A percentile compares a stretch with the other conserved stretches of the same genome.
phyloP scores from a whole-genome alignment of 2,797 vertebrate species.

The Xiphophorus birchmanni region DNA sequence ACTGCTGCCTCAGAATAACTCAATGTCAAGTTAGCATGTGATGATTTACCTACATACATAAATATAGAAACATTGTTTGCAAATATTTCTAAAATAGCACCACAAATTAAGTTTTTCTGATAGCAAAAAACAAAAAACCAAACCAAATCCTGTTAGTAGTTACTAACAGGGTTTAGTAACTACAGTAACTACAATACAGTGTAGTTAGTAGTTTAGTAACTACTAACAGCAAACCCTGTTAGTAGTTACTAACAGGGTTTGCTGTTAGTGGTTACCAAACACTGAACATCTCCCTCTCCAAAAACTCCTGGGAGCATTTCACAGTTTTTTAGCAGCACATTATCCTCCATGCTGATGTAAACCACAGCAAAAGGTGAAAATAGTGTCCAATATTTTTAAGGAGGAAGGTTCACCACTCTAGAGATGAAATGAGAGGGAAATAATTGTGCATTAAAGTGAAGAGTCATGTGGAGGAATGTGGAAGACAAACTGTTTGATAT shows the following conservation, averaged over 20 bases:
- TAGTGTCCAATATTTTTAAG: neutral
- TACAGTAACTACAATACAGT: too few species aligned
- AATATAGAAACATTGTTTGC: too few species aligned
- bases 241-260: too few species aligned
- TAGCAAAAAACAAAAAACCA: neutral
- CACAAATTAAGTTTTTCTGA: too few species aligned
- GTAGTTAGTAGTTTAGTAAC: too few species aligned
- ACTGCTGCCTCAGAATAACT: neutral
- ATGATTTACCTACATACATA: too few species aligned
- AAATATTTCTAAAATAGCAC: too few species aligned
- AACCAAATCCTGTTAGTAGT: neutral
- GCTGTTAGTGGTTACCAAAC: neutral
- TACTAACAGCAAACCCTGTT: neutral
- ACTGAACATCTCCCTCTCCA: neutral
- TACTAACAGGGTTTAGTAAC: too few species aligned
- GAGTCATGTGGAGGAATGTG: slow-evolving; percentile 14
- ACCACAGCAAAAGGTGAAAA: neutral
- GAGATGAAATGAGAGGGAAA: neutral
- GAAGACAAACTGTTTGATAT: neutral
- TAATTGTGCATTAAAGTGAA: neutral
- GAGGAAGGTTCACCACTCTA: neutral
- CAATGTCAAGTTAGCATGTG: too few species aligned
- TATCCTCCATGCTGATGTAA: neutral
- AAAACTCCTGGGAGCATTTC: neutral
- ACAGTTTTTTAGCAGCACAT: neutral